These are phyloP conservation scores for Phyllotreta cruciferae DNA, from an alignment of 2,888 invertebrate genomes.

Conservation along the genomic window DNA sequence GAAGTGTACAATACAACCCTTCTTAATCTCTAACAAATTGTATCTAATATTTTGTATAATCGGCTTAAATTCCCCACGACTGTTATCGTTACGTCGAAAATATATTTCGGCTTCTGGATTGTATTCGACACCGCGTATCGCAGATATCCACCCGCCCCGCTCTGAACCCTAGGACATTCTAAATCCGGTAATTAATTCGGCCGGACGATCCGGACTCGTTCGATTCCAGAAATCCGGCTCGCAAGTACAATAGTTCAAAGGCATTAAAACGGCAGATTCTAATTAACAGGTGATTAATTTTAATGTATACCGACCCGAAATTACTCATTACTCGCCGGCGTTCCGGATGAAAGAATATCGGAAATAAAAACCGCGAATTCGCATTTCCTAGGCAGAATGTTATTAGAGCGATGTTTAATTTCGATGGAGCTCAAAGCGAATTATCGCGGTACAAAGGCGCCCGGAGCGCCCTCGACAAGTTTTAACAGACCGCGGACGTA, in stretches of 20 bases:
- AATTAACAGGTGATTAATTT: neutral
- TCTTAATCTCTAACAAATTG: conserved; percentile 58
- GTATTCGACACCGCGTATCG: conserved; percentile 34
- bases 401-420: too few relatives aligned
- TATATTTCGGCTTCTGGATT: conserved; percentile 32
- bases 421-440: too few relatives aligned
- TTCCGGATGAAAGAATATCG: too few relatives aligned
- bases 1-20: conserved; percentile 41
- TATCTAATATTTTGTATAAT: conserved; percentile 60
- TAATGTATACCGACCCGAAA: too few relatives aligned
- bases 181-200: conserved; percentile 29
- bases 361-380: too few relatives aligned
- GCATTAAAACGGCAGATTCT: neutral
- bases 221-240: conserved; percentile 3
- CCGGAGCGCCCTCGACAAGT: too few relatives aligned
- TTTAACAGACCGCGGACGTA: too few relatives aligned
- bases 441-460: too few relatives aligned
- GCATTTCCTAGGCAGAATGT: too few relatives aligned
- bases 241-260: neutral
- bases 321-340: too few relatives aligned
- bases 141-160: conserved; percentile 23
- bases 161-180: conserved; percentile 20
- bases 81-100: conserved; percentile 35
- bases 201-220: conserved; percentile 17
- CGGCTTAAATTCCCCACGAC: conserved; percentile 51